Conservation (phyloP, 2,888 invertebrate species). For the Melangyna quadrimaculata region DNA sequence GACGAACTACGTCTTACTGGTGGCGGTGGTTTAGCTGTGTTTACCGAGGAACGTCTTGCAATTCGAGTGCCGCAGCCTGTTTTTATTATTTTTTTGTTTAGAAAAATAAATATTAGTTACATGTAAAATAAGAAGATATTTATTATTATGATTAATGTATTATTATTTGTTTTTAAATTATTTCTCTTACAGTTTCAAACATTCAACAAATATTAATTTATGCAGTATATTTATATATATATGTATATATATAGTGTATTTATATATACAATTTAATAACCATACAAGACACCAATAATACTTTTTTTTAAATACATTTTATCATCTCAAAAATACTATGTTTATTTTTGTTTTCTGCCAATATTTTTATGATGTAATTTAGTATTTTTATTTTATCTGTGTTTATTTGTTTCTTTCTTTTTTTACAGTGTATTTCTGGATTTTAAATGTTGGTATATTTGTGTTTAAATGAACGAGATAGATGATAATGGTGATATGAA, state of each 20-base stretch:
- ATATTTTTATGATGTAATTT: slow-evolving; percentile 25
- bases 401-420: slow-evolving; percentile 27
- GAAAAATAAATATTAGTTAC: slow-evolving; percentile 48
- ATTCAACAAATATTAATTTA: slow-evolving; percentile 52
- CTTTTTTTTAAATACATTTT: slow-evolving; percentile 27
- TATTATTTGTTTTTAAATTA: not conserved
- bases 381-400: slow-evolving; percentile 27
- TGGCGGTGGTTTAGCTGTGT: slow-evolving; percentile 87
- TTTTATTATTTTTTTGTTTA: slow-evolving; percentile 32
- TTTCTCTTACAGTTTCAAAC: slow-evolving; percentile 29
- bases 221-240: not conserved
- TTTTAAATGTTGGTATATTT: slow-evolving; percentile 50
- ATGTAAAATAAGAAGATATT: not conserved
- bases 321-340: slow-evolving; percentile 54
- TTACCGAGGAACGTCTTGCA: slow-evolving; percentile 80
- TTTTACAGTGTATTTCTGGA: slow-evolving; percentile 12
- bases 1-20: slow-evolving; percentile 91
- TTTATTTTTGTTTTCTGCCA: slow-evolving; percentile 35
- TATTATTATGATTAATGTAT: not conserved
- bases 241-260: slow-evolving; percentile 25
- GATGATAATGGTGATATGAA: slow-evolving; percentile 59
- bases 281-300: slow-evolving; percentile 67
- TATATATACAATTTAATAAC: slow-evolving; percentile 57
- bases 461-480: slow-evolving; percentile 34
- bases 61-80: slow-evolving; percentile 78